A percentile compares a stretch with the other conserved stretches of the same genome.
phyloP scores from a whole-genome alignment of 2,888 invertebrate genomes.

The Chrysodeixis includens region DNA sequence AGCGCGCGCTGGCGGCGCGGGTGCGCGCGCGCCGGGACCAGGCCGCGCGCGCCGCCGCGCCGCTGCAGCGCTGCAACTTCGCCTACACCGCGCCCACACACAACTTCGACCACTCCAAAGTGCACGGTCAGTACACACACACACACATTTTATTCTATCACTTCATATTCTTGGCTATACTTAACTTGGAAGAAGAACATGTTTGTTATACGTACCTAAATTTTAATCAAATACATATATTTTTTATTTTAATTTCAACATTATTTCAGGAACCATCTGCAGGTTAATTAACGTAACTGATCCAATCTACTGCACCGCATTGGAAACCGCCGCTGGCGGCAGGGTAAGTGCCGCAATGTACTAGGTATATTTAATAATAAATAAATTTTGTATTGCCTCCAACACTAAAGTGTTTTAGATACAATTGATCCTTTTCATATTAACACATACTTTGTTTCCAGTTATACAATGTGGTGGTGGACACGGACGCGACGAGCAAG shows the following conservation, averaged over 20 bases:
- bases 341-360: conserved; percentile 88
- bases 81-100: conserved; percentile 94
- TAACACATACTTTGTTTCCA: conserved; percentile 68
- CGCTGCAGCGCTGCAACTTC: conserved; percentile 90
- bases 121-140: conserved; percentile 65
- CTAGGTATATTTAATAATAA: no score
- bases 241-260: no score
- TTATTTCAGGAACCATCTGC: conserved; percentile 92
- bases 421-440: no score
- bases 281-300: conserved; percentile 93
- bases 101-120: conserved; percentile 90
- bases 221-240: no score
- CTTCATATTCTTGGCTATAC: no score
- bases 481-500: conserved; percentile 95
- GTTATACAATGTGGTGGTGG: conserved; percentile 97
- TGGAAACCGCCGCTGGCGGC: conserved; percentile 96
- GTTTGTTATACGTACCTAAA: no score
- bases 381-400: no score
- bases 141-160: neutral
- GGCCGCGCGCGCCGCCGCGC: conserved; percentile 82
- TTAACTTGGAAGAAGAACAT: no score
- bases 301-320: conserved; percentile 91
- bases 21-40: conserved; percentile 83
- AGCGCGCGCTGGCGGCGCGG: conserved; percentile 81
- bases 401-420: no score